Base-by-base conservation (phyloP, 1,140 invertebrate genomes). In the Glossosoma conforme region DNA sequence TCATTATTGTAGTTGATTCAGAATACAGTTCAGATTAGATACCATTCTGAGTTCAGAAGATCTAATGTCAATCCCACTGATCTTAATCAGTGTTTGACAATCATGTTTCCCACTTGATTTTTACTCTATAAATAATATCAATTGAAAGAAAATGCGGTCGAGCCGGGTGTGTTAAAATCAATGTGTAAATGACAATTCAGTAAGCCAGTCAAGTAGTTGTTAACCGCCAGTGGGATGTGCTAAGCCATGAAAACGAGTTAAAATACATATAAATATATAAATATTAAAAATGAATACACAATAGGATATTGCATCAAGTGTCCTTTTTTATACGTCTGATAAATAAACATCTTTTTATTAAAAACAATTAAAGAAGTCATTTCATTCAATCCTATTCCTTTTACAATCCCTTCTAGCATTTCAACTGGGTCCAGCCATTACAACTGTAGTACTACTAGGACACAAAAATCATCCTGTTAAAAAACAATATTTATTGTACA, bases 301-400 rank as follows among this genome's bases (percentile, higher is more conserved):
- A 53, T 55, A 58, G 56, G 56, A 58, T 58, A 58, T 58, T 43
- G 45, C 51, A 54, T 46, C 45, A 58, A 58, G 56, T 58, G 56
- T 58, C 56, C 56, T 58, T 58, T 58, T 58, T 58, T 58, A 58
- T 58, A 58, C 51, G 48, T 58, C 56, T 44, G 43, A 52, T 52
- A 58, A 58, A 54, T 58, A 58, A 58, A 58, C 56, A 58, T 58
- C 56, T 58, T 58, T 54, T 54, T 55, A 55, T 55, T 42, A 41
- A 55, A 55, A 54, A 40, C 45, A 45, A 30, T 44, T 44, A 38
- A 38, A 28, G n/a, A n/a, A n/a, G n/a, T 28, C 24, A 6, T 28
- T 28, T 28, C 6, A 8, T 28, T 28, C 24, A 28, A 28, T 28
- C n/a, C 24, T 8, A 28, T 28, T 28, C 6, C 24, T n/a, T 28